Evolutionary conservation across 2,797 vertebrate genomes (phyloP), one percentile per base, ranked within the genome.

Genomic region (Parotocinclus haroldoi): DNA sequence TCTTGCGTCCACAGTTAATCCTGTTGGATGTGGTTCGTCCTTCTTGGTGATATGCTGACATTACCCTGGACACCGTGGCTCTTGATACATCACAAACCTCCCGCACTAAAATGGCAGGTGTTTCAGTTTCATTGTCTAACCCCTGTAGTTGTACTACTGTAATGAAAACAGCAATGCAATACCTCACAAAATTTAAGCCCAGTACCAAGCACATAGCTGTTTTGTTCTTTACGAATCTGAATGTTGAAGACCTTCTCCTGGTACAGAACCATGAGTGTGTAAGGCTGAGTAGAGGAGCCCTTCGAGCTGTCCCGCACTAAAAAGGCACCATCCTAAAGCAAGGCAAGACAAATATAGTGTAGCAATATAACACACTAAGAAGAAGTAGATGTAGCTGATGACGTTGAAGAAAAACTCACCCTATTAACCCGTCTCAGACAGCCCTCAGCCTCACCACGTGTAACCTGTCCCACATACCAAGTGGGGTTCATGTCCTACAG

Each of bases 221-320:
- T 72, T 3, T 77, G 77, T 7, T 87, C 72, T 61, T 88, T 92
- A 9, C 93, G 86, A 74, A 99, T 96, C 87, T 96, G 95, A 81
- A 99, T 92, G 82, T 99, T 99, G 83, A 90, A 99, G 55, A 98
- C 96, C 76, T 97, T 98, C 38, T 88, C 82, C 85, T 92, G 93
- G 87, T 94, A 95, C 66, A 94, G 76, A 14, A 98, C 96, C 96
- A 98, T 97, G 61, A 98, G 91, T 0, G 96, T 96, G 36, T 91
- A 98, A 0, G 96, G 96, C 66, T 98, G 95, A 39, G 77, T 79
- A 1, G 45, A 0, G 7, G 84, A 89, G 80, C 93, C 91, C 46
- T 85, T 89, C 39, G 93, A 94, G 81, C 95, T 97, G 86, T 99
- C 93, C 76, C 96, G 90, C 61, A 99, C 93, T 78, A 99, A 86